Percentiles rank a stretch among this genome's conserved stretches.
phyloP scores from a whole-genome alignment of 2,113 vertebrate genomes.

The Microtus oregoni region DNA sequence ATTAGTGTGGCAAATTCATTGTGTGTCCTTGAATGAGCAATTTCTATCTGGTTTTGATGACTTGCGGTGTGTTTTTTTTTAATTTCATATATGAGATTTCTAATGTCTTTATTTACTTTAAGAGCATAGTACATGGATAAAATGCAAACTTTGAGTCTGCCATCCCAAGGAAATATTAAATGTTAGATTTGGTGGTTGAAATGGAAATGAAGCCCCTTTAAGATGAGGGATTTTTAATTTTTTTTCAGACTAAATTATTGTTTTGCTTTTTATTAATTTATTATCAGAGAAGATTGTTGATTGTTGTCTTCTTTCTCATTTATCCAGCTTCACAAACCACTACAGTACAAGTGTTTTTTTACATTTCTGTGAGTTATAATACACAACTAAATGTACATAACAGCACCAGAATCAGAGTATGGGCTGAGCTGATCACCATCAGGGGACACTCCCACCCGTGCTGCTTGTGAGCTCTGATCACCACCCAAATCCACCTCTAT shows the following conservation, averaged over 20 bases:
- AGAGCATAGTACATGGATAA: background rate
- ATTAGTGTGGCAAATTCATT: background rate
- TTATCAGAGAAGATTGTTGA: background rate
- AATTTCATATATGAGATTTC: background rate
- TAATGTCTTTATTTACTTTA: background rate
- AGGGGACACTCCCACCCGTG: background rate
- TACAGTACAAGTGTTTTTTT: background rate
- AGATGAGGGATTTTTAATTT: background rate
- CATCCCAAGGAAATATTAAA: background rate
- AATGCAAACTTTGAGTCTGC: background rate
- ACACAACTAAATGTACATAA: background rate
- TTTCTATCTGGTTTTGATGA: background rate
- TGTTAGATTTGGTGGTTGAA: background rate
- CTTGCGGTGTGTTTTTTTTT: background rate
- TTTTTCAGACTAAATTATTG: background rate
- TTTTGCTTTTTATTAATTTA: slow-evolving; percentile 28
- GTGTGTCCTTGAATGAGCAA: background rate
- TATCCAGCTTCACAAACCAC: background rate
- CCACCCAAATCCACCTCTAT: background rate
- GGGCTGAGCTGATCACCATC: background rate
- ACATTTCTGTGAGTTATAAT: background rate
- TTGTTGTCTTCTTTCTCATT: background rate
- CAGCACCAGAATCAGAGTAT: background rate
- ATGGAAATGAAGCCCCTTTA: background rate
- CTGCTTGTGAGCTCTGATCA: background rate